phyloP scores from a whole-genome alignment of 2,113 vertebrate species.

The Periophthalmus modestus region DNA sequence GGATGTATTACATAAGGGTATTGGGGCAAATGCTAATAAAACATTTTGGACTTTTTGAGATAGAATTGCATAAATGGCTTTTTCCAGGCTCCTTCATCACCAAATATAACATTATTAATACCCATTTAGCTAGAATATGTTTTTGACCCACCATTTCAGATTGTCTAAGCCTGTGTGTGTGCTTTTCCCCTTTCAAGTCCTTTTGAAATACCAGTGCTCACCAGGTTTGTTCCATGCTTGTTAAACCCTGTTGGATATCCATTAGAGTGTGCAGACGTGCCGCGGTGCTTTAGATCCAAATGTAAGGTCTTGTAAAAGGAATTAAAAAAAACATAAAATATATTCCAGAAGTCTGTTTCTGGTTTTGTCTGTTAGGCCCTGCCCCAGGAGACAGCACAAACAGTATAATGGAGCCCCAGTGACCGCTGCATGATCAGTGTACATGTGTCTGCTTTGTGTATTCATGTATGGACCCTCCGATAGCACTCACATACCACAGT shows the following conservation, averaged over 20 bases:
- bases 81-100: neutral
- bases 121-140: no score
- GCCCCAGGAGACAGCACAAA: neutral
- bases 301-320: neutral
- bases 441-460: neutral
- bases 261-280: neutral
- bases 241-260: slow-evolving; percentile 5
- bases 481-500: neutral
- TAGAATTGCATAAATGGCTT: neutral
- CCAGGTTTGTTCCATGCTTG: neutral
- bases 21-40: no score
- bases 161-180: neutral
- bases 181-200: neutral
- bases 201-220: neutral
- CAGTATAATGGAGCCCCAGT: neutral
- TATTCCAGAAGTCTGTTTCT: neutral
- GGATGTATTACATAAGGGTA: no score
- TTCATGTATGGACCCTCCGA: neutral
- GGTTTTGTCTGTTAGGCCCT: neutral
- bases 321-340: neutral
- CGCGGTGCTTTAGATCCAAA: neutral
- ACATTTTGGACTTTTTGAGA: neutral
- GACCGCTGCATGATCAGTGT: neutral
- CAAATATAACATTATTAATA: no score
- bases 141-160: neutral